Conservation (phyloP, 1,140 invertebrate genomes). For the Sycophila sp. region DNA sequence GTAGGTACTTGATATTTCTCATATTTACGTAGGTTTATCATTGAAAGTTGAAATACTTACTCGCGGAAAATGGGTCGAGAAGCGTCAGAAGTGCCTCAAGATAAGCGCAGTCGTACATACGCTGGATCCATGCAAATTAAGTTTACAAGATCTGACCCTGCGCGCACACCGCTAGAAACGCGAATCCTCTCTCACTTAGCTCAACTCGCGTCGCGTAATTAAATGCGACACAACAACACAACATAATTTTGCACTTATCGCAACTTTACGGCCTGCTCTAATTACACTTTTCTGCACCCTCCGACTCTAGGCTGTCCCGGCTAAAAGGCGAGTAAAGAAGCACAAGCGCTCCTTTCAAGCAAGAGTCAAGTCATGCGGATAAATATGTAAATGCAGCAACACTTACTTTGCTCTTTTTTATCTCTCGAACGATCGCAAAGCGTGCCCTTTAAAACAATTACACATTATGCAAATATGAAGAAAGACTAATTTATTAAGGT, state of each 20-base stretch:
- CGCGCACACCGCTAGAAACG: neutral
- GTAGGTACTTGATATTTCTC: too few species aligned
- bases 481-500: neutral
- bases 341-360: neutral
- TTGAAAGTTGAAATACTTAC: too few species aligned
- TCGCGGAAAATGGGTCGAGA: too few species aligned
- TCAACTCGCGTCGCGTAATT: slow-evolving; percentile 21
- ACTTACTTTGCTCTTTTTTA: neutral
- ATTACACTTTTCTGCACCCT: slow-evolving; percentile 26
- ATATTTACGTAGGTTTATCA: too few species aligned
- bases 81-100: neutral
- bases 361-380: neutral
- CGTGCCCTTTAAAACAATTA: too few species aligned
- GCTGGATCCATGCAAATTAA: slow-evolving; percentile 25
- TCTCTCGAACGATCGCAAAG: neutral
- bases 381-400: slow-evolving; percentile 8
- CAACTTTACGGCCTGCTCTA: slow-evolving; percentile 17
- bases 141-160: slow-evolving; percentile 11
- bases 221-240: slow-evolving; percentile 19
- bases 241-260: slow-evolving; percentile 34
- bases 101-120: neutral
- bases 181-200: neutral
- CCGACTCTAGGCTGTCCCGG: too few species aligned
- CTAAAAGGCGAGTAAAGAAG: neutral
- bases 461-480: neutral